A percentile compares a stretch with the other conserved stretches of the same genome.
Evolutionary conservation across 2,797 vertebrate genomes (phyloP).

Genomic region (Lycodopsis pacificus): DNA sequence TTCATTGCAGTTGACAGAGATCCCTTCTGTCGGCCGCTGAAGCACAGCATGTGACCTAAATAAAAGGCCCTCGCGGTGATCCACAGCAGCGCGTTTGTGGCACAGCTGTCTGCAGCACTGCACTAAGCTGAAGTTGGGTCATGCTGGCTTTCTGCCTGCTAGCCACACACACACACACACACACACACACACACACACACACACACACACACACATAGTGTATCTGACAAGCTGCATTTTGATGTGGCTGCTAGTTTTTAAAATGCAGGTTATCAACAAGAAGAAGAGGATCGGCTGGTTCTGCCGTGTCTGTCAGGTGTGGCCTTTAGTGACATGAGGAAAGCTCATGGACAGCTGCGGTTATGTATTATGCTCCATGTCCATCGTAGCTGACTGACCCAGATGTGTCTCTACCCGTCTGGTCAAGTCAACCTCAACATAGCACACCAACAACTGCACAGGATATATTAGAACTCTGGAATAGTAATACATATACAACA

Average conservation of each 20-base stretch:
- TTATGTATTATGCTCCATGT: slow-evolving; percentile 42
- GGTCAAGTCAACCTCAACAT: slow-evolving; percentile 20
- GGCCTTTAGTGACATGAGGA: slow-evolving; percentile 30
- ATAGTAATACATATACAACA: neutral
- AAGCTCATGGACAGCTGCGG: slow-evolving; percentile 52
- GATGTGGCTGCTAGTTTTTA: slow-evolving; percentile 42
- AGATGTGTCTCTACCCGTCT: slow-evolving; percentile 58
- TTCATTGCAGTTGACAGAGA: slow-evolving; percentile 77
- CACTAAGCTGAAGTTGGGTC: slow-evolving; percentile 76
- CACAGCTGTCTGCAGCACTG: slow-evolving; percentile 78
- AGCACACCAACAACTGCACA: slow-evolving; percentile 19
- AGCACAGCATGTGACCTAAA: slow-evolving; percentile 80
- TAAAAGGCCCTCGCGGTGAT: slow-evolving; percentile 79
- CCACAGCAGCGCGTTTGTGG: slow-evolving; percentile 72
- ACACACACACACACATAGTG: slow-evolving; percentile 48
- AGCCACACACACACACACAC: slow-evolving; percentile 40
- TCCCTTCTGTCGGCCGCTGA: slow-evolving; percentile 75
- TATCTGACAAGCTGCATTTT: slow-evolving; percentile 60
- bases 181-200: neutral
- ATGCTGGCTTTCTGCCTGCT: slow-evolving; percentile 68
- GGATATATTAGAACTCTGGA: neutral
- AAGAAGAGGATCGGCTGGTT: slow-evolving; percentile 50
- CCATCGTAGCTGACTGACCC: slow-evolving; percentile 54
- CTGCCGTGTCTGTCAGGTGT: slow-evolving; percentile 44
- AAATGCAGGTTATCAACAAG: slow-evolving; percentile 53